phyloP scores from a whole-genome alignment of 1,140 invertebrate species.

The Anoplophora glabripennis region DNA sequence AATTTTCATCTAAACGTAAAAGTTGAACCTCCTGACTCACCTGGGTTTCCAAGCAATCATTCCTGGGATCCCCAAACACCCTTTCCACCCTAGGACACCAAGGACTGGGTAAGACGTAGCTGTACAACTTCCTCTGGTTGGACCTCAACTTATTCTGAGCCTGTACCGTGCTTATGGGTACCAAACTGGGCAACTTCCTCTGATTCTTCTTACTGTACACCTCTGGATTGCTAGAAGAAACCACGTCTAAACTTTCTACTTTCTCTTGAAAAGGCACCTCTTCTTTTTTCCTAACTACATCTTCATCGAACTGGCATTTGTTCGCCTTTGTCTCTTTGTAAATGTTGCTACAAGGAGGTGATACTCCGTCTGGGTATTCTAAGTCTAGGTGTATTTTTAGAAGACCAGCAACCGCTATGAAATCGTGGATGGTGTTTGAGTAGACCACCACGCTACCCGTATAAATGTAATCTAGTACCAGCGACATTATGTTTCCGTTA shows the following conservation, averaged over 20 bases:
- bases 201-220: constrained; percentile 25
- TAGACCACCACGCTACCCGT: constrained; percentile 39
- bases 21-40: too few species aligned
- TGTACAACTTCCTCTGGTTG: constrained; percentile 33
- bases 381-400: constrained; percentile 37
- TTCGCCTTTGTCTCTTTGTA: constrained; percentile 7
- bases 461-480: constrained; percentile 48
- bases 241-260: background rate
- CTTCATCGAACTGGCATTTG: background rate
- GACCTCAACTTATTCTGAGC: constrained; percentile 18
- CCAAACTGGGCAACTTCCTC: constrained; percentile 39
- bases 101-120: constrained; percentile 43
- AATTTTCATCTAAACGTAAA: too few species aligned
- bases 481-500: constrained; percentile 37
- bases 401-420: constrained; percentile 34
- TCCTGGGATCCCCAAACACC: constrained; percentile 39
- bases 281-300: constrained; percentile 19
- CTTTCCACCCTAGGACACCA: constrained; percentile 38
- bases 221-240: background rate
- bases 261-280: background rate
- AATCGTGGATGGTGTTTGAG: constrained; percentile 36
- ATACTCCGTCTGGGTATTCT: constrained; percentile 5
- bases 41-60: constrained; percentile 16
- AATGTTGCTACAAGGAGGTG: too few species aligned
- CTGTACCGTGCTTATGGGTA: constrained; percentile 32